Evolutionary conservation across 2,113 vertebrate species (phyloP), one percentile per base, ranked within the genome.

Genomic region (Oncorhynchus kisutch): DNA sequence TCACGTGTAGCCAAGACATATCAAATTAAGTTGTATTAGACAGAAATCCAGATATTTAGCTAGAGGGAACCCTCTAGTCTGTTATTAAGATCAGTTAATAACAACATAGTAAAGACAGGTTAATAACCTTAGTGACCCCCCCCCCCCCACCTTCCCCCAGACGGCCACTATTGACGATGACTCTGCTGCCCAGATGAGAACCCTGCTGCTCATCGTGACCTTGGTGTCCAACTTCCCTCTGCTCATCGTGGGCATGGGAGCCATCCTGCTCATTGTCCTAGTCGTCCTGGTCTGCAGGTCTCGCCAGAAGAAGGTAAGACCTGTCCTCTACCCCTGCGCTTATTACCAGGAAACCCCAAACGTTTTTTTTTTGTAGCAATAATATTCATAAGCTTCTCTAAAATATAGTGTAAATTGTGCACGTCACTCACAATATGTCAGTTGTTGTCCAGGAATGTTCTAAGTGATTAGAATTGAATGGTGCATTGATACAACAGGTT

Each of bases 161-260:
- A 94, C 92, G 0, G 93, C 92, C 1, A 93, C 92, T 5, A 90
- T 94, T 1, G 93, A 93, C 2, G 91, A 94, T 27, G 78, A 86
- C 0, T 94, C 93, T 0, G 93, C 93, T 0, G 27, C 88, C 6
- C 88, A 92, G 83, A 93, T 94, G 93, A 91, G 80, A 82, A 91
- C 86, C 1, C n/a, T 94, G 86, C 89, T 94, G 73, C 72, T 93
- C 0, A 91, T 94, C 2, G 86, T 94, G 25, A 94, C 88, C 0
- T 22, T 93, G 0, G 92, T 92, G 69, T 93, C 93, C 14, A 94
- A 94, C 82, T 93, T 94, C 80, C 94, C 94, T 0, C 70, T 94
- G 74, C 84, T 94, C 79, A 94, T 94, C 5, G 87, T 94, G 78
- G 92, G 88, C 11, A 57, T 95, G 89, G 93, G 93, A 2, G 82